phyloP scores from a whole-genome alignment of 2,888 invertebrate genomes.

The Rhingia rostrata region DNA sequence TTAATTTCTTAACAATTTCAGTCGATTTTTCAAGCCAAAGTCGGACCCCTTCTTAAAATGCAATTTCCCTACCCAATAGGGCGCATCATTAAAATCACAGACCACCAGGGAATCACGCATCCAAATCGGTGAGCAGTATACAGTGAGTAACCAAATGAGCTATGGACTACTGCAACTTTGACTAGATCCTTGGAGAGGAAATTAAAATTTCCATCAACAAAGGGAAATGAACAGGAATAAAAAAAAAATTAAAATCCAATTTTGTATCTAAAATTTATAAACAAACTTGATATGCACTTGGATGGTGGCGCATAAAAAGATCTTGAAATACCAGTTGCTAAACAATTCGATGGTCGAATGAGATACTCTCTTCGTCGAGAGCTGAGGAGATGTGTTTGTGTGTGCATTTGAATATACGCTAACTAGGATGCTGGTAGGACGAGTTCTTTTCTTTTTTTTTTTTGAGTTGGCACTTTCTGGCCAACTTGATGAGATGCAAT shows the following conservation, averaged over 20 bases:
- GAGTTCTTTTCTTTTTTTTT: conserved; percentile 39
- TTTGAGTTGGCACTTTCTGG: conserved; percentile 41
- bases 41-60: conserved; percentile 31
- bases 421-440: conserved; percentile 62
- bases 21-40: conserved; percentile 45
- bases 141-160: conserved; percentile 7
- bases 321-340: conserved; percentile 69
- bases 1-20: conserved; percentile 50
- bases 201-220: conserved; percentile 38
- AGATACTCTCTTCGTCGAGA: conserved; percentile 46
- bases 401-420: conserved; percentile 68
- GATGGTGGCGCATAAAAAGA: conserved; percentile 26
- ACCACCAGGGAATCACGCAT: conserved; percentile 45
- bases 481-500: conserved; percentile 51
- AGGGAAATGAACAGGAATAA: not conserved
- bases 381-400: conserved; percentile 3
- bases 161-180: not conserved
- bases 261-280: conserved; percentile 21
- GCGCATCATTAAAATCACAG: conserved; percentile 57
- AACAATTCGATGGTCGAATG: conserved; percentile 67
- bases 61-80: conserved; percentile 69
- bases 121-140: conserved; percentile 38
- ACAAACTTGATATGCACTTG: conserved; percentile 43
- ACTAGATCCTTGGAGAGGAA: conserved; percentile 34
- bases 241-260: conserved; percentile 14